Evolutionary conservation across 1,140 invertebrate species (phyloP).

Genomic region (Macrobrachium nipponense): DNA sequence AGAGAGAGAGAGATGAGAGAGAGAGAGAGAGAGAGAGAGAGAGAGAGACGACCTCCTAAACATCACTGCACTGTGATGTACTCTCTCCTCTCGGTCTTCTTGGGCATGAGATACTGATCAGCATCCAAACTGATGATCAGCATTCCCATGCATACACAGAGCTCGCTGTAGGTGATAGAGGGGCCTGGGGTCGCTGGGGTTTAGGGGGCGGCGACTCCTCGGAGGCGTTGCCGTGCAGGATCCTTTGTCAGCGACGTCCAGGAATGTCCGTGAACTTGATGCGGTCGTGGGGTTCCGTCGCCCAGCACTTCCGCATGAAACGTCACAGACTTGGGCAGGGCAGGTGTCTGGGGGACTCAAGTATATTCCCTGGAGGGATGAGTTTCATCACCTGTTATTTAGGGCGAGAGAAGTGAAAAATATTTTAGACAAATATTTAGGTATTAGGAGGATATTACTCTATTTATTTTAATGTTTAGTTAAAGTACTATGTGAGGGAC

Average conservation of each 20-base stretch:
- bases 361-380: constrained; percentile 84
- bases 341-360: constrained; percentile 86
- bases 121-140: constrained; percentile 25
- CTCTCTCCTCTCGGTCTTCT: constrained; percentile 23
- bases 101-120: constrained; percentile 47
- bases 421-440: not conserved
- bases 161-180: constrained; percentile 52
- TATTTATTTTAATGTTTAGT: too few relatives aligned
- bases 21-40: constrained; percentile 35
- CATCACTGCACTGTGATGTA: constrained; percentile 45
- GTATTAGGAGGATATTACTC: too few relatives aligned
- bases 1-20: constrained; percentile 31
- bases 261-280: constrained; percentile 79
- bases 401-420: not conserved
- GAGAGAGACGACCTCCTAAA: constrained; percentile 14
- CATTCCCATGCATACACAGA: constrained; percentile 52
- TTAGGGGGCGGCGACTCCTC: not conserved
- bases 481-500: too few relatives aligned
- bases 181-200: not conserved
- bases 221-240: not conserved
- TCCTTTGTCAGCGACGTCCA: not conserved
- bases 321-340: constrained; percentile 79
- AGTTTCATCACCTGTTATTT: constrained; percentile 79
- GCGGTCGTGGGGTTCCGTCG: constrained; percentile 82
- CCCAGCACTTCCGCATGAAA: constrained; percentile 91